phyloP scores from a whole-genome alignment of 2,113 vertebrate genomes.

The Hydrochoerus hydrochaeris region DNA sequence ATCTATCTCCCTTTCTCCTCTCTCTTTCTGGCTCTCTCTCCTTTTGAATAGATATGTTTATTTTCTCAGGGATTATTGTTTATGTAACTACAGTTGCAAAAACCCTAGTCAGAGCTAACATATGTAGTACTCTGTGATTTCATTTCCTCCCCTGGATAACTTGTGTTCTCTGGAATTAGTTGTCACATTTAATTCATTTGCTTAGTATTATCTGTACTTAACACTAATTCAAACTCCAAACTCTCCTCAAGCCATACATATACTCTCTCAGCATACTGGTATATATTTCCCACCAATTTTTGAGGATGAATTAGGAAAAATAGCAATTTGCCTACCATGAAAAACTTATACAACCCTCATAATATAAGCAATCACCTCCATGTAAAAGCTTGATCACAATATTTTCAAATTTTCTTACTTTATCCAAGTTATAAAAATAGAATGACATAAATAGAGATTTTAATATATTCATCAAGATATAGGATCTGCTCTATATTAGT shows the following conservation, averaged over 20 bases:
- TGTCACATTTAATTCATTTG: constrained; percentile 38
- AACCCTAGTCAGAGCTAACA: background rate
- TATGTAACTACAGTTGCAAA: background rate
- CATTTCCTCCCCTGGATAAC: background rate
- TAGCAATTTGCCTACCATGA: background rate
- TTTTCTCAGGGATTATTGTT: background rate
- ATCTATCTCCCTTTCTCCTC: background rate
- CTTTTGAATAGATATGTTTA: background rate
- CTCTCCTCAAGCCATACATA: background rate
- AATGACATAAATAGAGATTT: constrained; percentile 36
- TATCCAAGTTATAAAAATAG: constrained; percentile 9
- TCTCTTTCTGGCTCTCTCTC: background rate
- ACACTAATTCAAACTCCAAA: background rate
- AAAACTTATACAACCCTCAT: background rate
- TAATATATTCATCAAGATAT: background rate
- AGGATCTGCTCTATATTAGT: background rate
- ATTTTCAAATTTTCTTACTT: constrained; percentile 47
- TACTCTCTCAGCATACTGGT: background rate
- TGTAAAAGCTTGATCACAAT: background rate
- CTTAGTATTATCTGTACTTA: background rate
- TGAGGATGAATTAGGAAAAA: constrained; percentile 32
- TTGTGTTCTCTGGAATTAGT: background rate
- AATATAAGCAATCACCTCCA: background rate
- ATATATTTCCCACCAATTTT: background rate
- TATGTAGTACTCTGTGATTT: background rate